Conservation (phyloP, 2,888 invertebrate genomes). For the Aradus depressus region DNA sequence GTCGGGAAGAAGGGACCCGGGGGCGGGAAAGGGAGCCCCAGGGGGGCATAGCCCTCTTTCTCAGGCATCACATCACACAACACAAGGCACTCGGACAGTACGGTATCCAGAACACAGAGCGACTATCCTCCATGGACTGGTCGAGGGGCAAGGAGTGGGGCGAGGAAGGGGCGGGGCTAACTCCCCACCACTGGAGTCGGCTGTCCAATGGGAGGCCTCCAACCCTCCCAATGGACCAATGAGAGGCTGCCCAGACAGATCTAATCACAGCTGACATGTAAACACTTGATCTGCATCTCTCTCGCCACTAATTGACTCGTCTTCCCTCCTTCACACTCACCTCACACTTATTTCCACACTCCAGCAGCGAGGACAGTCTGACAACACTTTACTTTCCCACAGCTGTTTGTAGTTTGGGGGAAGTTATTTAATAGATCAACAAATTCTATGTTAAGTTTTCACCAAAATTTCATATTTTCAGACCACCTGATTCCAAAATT, state of each 20-base stretch:
- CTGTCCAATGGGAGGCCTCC: conserved; percentile 3
- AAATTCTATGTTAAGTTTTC: too few relatives aligned
- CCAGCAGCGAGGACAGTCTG: too few relatives aligned
- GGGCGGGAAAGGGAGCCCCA: conserved; percentile 34
- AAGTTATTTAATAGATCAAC: too few relatives aligned
- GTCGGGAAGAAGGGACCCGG: conserved; percentile 47
- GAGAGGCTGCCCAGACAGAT: conserved; percentile 1
- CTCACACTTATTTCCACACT: too few relatives aligned
- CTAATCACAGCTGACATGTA: conserved; percentile 25
- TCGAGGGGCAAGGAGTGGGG: too few relatives aligned
- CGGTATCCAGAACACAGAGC: too few relatives aligned
- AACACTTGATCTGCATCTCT: conserved; percentile 25
- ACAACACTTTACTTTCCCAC: too few relatives aligned
- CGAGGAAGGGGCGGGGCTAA: neutral
- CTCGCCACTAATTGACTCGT: conserved; percentile 23
- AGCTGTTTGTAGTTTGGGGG: too few relatives aligned
- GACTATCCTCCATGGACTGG: too few relatives aligned
- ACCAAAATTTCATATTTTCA: too few relatives aligned
- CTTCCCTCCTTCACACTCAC: neutral
- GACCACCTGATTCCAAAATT: too few relatives aligned
- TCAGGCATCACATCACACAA: conserved; percentile 28
- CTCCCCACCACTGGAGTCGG: neutral
- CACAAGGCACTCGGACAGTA: too few relatives aligned
- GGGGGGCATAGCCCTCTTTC: conserved; percentile 29
- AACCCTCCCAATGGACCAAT: conserved; percentile 15